Evolutionary conservation across 2,113 vertebrate genomes (phyloP), one percentile per base, ranked within the genome.

Genomic region (Rattus rattus): DNA sequence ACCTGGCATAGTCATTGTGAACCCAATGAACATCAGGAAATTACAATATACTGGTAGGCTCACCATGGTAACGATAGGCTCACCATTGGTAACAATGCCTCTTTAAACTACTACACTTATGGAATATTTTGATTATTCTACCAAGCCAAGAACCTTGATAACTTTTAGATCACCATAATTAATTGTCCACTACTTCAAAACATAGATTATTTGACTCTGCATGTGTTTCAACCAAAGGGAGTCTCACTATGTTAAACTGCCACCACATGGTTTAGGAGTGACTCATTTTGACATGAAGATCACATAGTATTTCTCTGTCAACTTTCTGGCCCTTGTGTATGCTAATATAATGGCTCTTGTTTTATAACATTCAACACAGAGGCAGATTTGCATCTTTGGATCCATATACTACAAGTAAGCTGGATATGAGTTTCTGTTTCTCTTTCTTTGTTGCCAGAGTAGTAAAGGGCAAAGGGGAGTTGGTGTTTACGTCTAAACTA

Each of bases 61-160:
- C 93, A 2, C 26, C 24, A 93, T 84, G 43, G 43, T 43, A 43
- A 43, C 43, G 43, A 43, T 49, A 89, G 43, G 43, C 26, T 79
- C 93, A 2, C 26, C 24, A 93, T 84, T 16, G 67, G 22, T 26
- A 96, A 84, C 52, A 36, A 76, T 69, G 24, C 30, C 5, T 10
- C 39, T 39, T 88, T 87, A 94, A 93, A 90, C 39, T 47, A 96
- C 28, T 87, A 56, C 94, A 36, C 80, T 26, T 59, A 95, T 84
- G 7, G 26, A 96, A 22, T 39, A 92, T 39, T 88, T n/a, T 84
- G 47, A 86, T 61, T 85, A 69, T 59, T 94, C 36, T 76, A 36
- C 90, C 24, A 92, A 90, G 59, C 28, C 52, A 91, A 92, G 28
- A 72, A 67, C 49, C 56, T 94, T 93, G 52, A 36, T 88, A 87